Conservation (phyloP, 2,113 vertebrate genomes). For the Marmota flaviventris region DNA sequence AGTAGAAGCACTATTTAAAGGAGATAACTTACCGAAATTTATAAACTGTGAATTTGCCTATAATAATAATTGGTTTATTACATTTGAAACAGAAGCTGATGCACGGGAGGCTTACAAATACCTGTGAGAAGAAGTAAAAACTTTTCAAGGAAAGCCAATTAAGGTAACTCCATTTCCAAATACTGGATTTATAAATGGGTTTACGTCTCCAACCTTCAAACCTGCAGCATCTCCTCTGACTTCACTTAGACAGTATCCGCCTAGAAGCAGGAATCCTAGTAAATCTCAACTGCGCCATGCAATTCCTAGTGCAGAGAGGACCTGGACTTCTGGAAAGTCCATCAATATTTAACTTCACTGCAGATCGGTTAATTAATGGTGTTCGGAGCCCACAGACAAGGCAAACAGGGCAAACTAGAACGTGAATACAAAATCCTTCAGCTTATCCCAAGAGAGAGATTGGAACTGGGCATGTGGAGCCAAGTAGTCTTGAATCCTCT, state of each 20-base stretch:
- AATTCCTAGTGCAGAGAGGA: slow-evolving; percentile 93
- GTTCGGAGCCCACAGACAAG: slow-evolving; percentile 92
- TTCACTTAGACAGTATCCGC: slow-evolving; percentile 94
- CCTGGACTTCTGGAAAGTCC: slow-evolving; percentile 96
- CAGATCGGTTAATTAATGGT: slow-evolving; percentile 95
- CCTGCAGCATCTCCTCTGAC: slow-evolving; percentile 94
- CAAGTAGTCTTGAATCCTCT: slow-evolving; percentile 91
- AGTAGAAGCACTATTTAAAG: too few species aligned
- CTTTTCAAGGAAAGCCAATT: not conserved
- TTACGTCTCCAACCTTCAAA: slow-evolving; percentile 97
- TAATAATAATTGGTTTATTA: too few species aligned
- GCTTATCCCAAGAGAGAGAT: slow-evolving; percentile 93
- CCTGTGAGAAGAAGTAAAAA: too few species aligned
- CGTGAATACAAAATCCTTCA: slow-evolving; percentile 91
- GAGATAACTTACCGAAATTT: too few species aligned
- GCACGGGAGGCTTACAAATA: too few species aligned
- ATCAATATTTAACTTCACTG: slow-evolving; percentile 95
- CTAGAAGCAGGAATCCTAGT: slow-evolving; percentile 97
- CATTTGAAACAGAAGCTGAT: too few species aligned
- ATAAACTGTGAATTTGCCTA: too few species aligned
- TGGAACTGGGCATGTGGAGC: slow-evolving; percentile 94
- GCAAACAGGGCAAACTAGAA: slow-evolving; percentile 89
- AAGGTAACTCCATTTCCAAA: slow-evolving; percentile 97
- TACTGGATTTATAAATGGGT: slow-evolving; percentile 98
- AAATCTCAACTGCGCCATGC: slow-evolving; percentile 96